Evolutionary conservation across 2,797 vertebrate genomes (phyloP).

Genomic region (Neosilurus mollespiculum): DNA sequence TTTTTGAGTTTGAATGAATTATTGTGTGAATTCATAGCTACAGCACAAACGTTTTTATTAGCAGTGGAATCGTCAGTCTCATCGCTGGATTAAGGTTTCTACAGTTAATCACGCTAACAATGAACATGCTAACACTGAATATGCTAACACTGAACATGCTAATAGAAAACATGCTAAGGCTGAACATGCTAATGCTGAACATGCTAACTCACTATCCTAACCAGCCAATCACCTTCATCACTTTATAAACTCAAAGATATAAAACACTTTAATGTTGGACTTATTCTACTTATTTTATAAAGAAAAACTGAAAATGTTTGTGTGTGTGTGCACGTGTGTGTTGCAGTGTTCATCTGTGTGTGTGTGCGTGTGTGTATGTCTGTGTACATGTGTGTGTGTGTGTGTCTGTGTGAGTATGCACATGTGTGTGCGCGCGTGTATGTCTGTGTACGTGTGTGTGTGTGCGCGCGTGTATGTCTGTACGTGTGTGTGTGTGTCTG

Average conservation of each 20-base stretch:
- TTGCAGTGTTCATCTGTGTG: too few relatives aligned
- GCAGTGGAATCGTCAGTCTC: slow-evolving; percentile 58
- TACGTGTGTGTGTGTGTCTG: too few relatives aligned
- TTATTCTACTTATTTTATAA: slow-evolving; percentile 19
- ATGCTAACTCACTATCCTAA: not conserved
- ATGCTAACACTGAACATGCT: slow-evolving; percentile 60
- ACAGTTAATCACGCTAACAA: slow-evolving; percentile 62
- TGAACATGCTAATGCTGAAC: slow-evolving; percentile 61
- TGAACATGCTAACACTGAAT: not conserved
- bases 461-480: too few relatives aligned
- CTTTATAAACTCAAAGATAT: not conserved
- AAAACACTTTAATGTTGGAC: not conserved
- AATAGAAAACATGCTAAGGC: not conserved
- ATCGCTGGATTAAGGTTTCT: slow-evolving; percentile 57
- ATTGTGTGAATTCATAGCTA: slow-evolving; percentile 30
- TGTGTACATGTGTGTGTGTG: too few relatives aligned
- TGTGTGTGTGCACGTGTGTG: not conserved
- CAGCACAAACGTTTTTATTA: slow-evolving; percentile 57
- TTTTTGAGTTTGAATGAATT: slow-evolving; percentile 2
- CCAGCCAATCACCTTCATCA: not conserved
- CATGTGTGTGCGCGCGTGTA: too few relatives aligned
- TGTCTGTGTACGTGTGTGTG: too few relatives aligned
- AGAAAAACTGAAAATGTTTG: slow-evolving; percentile 4
- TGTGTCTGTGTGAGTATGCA: too few relatives aligned
- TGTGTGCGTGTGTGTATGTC: not conserved